Conservation (phyloP, 1,140 invertebrate species). For the Drosophila persimilis region DNA sequence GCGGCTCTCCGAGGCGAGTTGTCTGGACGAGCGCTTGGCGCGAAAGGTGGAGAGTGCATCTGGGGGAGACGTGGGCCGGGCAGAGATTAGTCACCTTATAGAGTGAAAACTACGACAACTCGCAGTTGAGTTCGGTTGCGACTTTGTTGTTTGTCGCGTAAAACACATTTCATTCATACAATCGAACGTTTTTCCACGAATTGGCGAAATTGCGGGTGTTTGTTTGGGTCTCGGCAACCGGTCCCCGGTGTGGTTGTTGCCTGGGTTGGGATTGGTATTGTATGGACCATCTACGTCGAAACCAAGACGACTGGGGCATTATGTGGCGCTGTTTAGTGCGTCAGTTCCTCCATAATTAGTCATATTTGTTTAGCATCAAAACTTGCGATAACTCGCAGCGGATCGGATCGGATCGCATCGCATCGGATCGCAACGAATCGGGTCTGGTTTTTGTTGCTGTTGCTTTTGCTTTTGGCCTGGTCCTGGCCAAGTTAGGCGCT, state of each 20-base stretch:
- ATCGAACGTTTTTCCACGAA: conserved; percentile 71
- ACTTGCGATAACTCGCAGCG: conserved; percentile 69
- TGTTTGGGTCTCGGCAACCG: conserved; percentile 9
- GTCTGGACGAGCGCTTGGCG: neutral
- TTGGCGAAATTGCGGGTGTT: conserved; percentile 80
- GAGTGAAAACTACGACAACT: conserved; percentile 53
- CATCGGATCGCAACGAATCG: neutral
- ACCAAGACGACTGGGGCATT: conserved; percentile 75
- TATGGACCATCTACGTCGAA: conserved; percentile 69
- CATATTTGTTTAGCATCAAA: conserved; percentile 81
- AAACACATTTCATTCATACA: conserved; percentile 79
- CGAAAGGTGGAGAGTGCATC: conserved; percentile 8
- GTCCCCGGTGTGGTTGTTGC: conserved; percentile 4
- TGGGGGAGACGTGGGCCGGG: neutral
- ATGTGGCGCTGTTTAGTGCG: conserved; percentile 77
- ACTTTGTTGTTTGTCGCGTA: conserved; percentile 65
- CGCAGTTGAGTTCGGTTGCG: conserved; percentile 20
- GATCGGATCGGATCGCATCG: conserved; percentile 14
- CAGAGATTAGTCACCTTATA: conserved; percentile 32
- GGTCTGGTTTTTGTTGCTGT: conserved; percentile 7
- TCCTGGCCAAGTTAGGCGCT: conserved; percentile 67
- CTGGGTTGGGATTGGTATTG: conserved; percentile 13
- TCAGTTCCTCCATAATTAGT: conserved; percentile 81
- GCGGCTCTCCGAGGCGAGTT: neutral
- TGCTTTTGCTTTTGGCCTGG: conserved; percentile 39